phyloP scores from a whole-genome alignment of 2,888 invertebrate genomes.

The Ectemnius continuus region DNA sequence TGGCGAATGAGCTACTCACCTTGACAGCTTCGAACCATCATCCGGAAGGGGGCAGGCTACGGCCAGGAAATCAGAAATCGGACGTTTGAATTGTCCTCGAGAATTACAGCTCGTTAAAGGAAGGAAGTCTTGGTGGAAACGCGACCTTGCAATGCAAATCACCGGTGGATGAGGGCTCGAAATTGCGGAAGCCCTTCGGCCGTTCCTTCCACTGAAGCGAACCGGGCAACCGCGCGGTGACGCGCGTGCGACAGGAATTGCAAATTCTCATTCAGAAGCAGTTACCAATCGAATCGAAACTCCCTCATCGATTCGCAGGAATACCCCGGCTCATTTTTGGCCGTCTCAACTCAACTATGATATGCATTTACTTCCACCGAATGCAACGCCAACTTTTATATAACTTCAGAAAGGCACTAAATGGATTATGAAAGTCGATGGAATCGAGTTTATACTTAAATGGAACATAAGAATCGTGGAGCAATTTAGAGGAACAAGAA shows the following conservation, averaged over 20 bases:
- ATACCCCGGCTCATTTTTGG: slow-evolving; percentile 23
- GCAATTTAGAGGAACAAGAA: no score
- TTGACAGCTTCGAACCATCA: slow-evolving; percentile 19
- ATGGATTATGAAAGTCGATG: no score
- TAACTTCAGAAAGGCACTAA: no score
- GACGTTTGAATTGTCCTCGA: slow-evolving; percentile 47
- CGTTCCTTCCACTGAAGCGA: slow-evolving; percentile 28
- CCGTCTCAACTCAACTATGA: neutral
- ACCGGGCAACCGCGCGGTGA: neutral
- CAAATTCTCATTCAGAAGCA: slow-evolving; percentile 48
- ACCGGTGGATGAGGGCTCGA: slow-evolving; percentile 46
- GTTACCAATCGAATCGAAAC: slow-evolving; percentile 32
- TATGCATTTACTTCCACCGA: no score
- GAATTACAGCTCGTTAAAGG: slow-evolving; percentile 48
- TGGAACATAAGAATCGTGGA: no score
- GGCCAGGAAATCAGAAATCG: slow-evolving; percentile 46
- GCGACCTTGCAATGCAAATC: slow-evolving; percentile 59
- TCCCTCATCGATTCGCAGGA: neutral
- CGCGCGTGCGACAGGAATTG: slow-evolving; percentile 43
- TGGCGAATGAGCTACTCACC: slow-evolving; percentile 38
- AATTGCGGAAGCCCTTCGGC: slow-evolving; percentile 55
- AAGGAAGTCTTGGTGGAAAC: slow-evolving; percentile 44
- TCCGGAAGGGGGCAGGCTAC: slow-evolving; percentile 24
- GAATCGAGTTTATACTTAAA: no score
- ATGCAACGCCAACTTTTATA: no score